Percentiles rank a stretch among this genome's conserved stretches.
Evolutionary conservation across 2,888 invertebrate species (phyloP).

Genomic region (Lepidochitona cinerea): DNA sequence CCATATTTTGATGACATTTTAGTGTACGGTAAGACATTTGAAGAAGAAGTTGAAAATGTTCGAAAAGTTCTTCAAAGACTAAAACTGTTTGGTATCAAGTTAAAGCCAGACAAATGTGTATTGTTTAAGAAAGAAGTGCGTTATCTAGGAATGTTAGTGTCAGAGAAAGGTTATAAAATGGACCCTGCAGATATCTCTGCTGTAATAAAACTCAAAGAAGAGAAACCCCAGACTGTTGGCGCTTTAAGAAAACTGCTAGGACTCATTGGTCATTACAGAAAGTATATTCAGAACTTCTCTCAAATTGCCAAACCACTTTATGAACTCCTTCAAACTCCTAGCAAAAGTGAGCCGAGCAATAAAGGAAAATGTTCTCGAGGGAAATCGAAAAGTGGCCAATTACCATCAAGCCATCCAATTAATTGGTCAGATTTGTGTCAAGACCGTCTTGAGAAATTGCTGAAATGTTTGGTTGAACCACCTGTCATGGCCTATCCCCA

Average conservation of each 20-base stretch:
- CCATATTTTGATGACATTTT: slow-evolving; percentile 18
- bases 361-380: not conserved
- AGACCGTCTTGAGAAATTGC: slow-evolving; percentile 17
- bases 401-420: not conserved
- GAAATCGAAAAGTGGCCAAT: slow-evolving; percentile 8
- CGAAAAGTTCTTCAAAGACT: slow-evolving; percentile 7
- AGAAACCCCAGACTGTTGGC: not conserved
- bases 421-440: not conserved
- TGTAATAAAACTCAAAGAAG: not conserved
- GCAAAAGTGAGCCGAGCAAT: not conserved
- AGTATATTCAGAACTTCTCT: not conserved
- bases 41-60: slow-evolving; percentile 7
- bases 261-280: not conserved
- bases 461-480: not conserved
- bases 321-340: slow-evolving; percentile 6
- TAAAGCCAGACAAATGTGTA: not conserved
- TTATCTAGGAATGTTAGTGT: slow-evolving; percentile 8
- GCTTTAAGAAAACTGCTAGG: slow-evolving; percentile 9
- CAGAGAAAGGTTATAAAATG: not conserved
- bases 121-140: not conserved
- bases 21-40: slow-evolving; percentile 6
- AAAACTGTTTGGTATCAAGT: not conserved
- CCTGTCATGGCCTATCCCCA: slow-evolving; percentile 26
- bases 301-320: slow-evolving; percentile 3
- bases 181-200: not conserved